These are phyloP conservation scores for Odontamblyopus rebecca DNA, from an alignment of 2,797 vertebrate species.

Conservation along the genomic window DNA sequence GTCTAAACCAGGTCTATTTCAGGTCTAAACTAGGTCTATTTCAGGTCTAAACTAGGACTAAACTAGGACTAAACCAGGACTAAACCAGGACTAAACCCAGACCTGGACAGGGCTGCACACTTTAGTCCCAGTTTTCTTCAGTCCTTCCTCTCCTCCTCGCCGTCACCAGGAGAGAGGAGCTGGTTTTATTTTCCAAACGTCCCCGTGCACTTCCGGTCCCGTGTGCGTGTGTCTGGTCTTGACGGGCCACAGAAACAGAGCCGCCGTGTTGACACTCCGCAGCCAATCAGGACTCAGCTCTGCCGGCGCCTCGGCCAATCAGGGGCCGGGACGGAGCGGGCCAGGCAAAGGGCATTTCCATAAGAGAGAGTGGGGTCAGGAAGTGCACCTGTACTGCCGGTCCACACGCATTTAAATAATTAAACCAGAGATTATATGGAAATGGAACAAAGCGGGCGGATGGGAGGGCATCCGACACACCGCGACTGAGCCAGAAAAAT, in stretches of 20 bases:
- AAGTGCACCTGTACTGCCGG: too few relatives aligned
- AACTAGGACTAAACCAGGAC: too few relatives aligned
- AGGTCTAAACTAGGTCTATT: too few relatives aligned
- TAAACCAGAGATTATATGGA: not conserved
- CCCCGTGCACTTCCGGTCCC: slow-evolving; percentile 1
- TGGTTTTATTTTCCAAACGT: not conserved
- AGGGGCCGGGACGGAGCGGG: slow-evolving; percentile 11
- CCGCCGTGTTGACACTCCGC: slow-evolving; percentile 52
- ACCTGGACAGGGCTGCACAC: too few relatives aligned
- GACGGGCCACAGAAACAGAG: slow-evolving; percentile 17
- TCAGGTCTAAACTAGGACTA: too few relatives aligned
- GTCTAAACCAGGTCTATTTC: too few relatives aligned
- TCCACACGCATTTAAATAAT: not conserved
- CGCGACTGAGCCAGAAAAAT: not conserved
- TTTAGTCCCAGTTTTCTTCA: too few relatives aligned
- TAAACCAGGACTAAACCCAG: too few relatives aligned
- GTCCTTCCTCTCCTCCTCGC: too few relatives aligned
- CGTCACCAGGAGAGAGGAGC: too few relatives aligned
- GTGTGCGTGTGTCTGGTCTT: not conserved
- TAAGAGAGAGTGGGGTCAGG: too few relatives aligned
- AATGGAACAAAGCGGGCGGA: not conserved
- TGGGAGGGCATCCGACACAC: not conserved
- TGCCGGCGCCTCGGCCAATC: slow-evolving; percentile 49
- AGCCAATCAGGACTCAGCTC: slow-evolving; percentile 54
- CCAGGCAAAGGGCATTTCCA: not conserved